Base-by-base conservation (phyloP, 1,140 invertebrate species). In the Drosophila ohnishii region DNA sequence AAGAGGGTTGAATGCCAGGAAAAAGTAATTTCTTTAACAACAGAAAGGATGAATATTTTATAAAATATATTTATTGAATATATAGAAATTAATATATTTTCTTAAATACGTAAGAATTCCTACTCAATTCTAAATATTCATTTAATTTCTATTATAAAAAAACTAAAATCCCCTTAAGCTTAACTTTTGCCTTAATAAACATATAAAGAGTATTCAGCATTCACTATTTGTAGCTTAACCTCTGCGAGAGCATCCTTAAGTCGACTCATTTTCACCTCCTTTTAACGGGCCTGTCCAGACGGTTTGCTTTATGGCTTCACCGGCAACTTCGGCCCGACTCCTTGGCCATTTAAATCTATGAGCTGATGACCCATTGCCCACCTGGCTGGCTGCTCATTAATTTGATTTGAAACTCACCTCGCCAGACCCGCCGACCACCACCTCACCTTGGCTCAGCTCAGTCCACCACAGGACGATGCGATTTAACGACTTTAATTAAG, bases 401-500 rank as follows among this genome's bases (percentile, higher is more conserved):
- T 76, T 82, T 86, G 83, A 87, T 82, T 86, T 75, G 62, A 81
- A 78, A 39, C 67, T 77, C 53, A 72, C 50, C 47, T 58, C 42
- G 25, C 48, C 6, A n/a, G 22, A 25, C 14, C 44, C 35, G 40
- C 47, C 8, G 6, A 25, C n/a, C n/a, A 10, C 47, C n/a, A 10
- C 47, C 42, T 45, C 11, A 30, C 60, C 51, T 5, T n/a, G 19
- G 30, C 37, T 61, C 19, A 4, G 51, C 19, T 19, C 35, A 30
- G 14, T 35, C 8, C 22, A 42, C 65, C 48, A 40, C 61, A 64
- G 25, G 44, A 50, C 55, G 69, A 60, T 64, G 65, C 61, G 48
- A 75, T 75, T 86, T 86, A 86, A 86, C 82, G 83, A 82, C 82
- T 86, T 86, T 86, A 86, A 86, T 86, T 86, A 86, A 86, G 79